Evolutionary conservation across 2,888 invertebrate genomes (phyloP), one percentile per base, ranked within the genome.

Genomic region (Athalia rosae): DNA sequence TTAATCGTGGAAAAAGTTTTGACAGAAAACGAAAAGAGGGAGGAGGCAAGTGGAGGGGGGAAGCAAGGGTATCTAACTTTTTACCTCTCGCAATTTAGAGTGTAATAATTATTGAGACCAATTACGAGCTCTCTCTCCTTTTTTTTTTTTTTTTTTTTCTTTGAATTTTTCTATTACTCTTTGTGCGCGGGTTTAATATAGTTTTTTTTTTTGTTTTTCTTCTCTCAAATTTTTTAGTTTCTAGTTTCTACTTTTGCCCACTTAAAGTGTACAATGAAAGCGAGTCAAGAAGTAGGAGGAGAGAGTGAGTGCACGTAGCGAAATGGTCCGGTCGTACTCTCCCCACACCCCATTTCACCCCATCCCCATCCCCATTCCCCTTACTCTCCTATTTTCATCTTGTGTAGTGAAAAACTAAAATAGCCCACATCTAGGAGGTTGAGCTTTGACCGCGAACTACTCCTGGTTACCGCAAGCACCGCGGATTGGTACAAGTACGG

Each of bases 371-470:
- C n/a, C n/a, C n/a, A n/a, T n/a, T n/a, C n/a, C 28, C 28, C 28
- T 28, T 2, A 28, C 0, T 28, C 28, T 28, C 28, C 28, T 28
- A n/a, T 28, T 28, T 28, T 28, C 28, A 28, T 28, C 28, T 28
- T 28, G 28, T 28, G 28, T 28, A 28, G 28, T 28, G 28, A 28
- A 59, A 59, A 64, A 67, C 67, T 67, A 67, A 64, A 67, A 67
- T 67, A 67, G 50, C 67, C 53, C 41, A 50, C 28, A 50, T 41
- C 67, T 11, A 48, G 50, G 28, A 53, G 67, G 50, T 50, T 53
- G 67, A 28, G 53, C 6, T 67, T 67, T 66, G 66, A 67, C 66
- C 66, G 66, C 66, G 50, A 50, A 15, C 50, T 15, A 15, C 50
- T 15, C 63, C 63, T 64, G 47, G 64, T 64, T 64, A 64, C 45